Evolutionary conservation across 53 echinoderm and acorn worm genomes (phyloP).

Genomic region (Luidia sarsii): DNA sequence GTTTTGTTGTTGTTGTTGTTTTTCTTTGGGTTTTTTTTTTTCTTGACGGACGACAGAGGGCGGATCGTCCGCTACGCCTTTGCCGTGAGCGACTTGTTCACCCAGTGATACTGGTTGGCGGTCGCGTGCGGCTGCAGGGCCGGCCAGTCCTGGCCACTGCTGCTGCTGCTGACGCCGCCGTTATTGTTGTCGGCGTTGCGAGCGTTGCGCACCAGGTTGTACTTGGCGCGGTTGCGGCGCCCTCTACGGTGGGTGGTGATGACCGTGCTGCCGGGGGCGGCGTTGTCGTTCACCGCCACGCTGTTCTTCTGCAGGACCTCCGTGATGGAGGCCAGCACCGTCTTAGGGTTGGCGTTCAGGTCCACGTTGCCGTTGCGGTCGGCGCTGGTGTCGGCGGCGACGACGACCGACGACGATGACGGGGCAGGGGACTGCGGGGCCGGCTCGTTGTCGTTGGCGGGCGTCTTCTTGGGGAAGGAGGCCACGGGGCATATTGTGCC

Average conservation of each 20-base stretch:
- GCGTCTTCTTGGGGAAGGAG: slow-evolving; percentile 51
- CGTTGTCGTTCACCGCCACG: slow-evolving; percentile 18
- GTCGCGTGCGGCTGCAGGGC: neutral
- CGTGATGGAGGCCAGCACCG: slow-evolving; percentile 18
- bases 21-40: too few relatives aligned
- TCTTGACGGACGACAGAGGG: too few relatives aligned
- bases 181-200: slow-evolving; percentile 8
- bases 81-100: slow-evolving; percentile 54
- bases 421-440: neutral
- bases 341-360: slow-evolving; percentile 39
- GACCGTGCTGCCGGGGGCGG: neutral
- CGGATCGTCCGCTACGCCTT: slow-evolving; percentile 51
- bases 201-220: slow-evolving; percentile 40
- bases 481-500: slow-evolving; percentile 86
- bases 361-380: slow-evolving; percentile 37
- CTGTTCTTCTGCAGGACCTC: slow-evolving; percentile 1
- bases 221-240: slow-evolving; percentile 36
- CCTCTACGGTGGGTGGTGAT: slow-evolving; percentile 37
- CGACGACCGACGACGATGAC: slow-evolving; percentile 21
- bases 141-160: slow-evolving; percentile 30
- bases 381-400: slow-evolving; percentile 5
- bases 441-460: slow-evolving; percentile 13
- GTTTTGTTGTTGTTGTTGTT: too few relatives aligned
- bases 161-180: too few relatives aligned
- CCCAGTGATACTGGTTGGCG: slow-evolving; percentile 64